Evolutionary conservation across 2,888 invertebrate genomes (phyloP).

Genomic region (Podotricha telesiphe): DNA sequence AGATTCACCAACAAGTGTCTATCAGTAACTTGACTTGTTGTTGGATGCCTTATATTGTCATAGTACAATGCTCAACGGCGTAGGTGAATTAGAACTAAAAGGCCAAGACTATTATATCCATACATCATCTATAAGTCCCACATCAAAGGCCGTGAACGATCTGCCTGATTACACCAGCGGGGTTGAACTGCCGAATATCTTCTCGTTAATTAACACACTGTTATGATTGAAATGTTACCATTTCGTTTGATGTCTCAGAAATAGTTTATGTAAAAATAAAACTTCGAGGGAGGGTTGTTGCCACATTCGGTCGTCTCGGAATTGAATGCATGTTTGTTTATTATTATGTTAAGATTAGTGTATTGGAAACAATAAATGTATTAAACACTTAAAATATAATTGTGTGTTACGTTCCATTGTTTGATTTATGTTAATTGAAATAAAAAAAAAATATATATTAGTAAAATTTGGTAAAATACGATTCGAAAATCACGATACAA

Average conservation of each 20-base stretch:
- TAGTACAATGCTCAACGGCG: constrained; percentile 50
- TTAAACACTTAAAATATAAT: constrained; percentile 30
- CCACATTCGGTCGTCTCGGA: constrained; percentile 37
- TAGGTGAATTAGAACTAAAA: constrained; percentile 26
- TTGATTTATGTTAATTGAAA: no score
- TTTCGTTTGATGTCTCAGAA: constrained; percentile 51
- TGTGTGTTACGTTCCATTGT: no score
- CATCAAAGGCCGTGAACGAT: constrained; percentile 60
- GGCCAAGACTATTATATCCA: constrained; percentile 45
- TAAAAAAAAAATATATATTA: no score
- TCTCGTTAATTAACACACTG: constrained; percentile 61
- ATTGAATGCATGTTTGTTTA: constrained; percentile 28
- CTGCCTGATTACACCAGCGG: constrained; percentile 50
- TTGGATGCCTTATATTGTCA: constrained; percentile 50
- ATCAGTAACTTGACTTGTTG: constrained; percentile 56
- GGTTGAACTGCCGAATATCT: constrained; percentile 52
- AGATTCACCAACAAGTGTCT: background rate
- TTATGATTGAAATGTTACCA: constrained; percentile 66
- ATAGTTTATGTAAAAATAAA: constrained; percentile 43
- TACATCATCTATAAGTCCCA: constrained; percentile 58
- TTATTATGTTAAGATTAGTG: constrained; percentile 37
- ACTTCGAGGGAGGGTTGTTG: constrained; percentile 47
- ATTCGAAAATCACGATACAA: no score
- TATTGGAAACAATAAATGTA: constrained; percentile 60
- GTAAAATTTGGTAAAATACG: no score